Conservation (phyloP, 1,140 invertebrate species). For the Melanaphis sacchari region DNA sequence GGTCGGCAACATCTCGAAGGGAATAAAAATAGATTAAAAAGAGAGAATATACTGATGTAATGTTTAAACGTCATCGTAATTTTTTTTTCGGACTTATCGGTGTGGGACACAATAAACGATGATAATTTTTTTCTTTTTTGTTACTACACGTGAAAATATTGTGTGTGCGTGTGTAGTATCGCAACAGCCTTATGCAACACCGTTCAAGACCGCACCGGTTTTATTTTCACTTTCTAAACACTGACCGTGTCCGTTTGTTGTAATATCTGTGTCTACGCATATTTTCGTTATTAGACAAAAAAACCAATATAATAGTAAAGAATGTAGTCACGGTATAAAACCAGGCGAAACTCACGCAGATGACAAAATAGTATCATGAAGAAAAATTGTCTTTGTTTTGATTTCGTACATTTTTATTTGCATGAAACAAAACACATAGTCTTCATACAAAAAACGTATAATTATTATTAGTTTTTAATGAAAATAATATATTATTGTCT, state of each 20-base stretch:
- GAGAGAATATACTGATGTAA: conserved; percentile 33
- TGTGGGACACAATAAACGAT: neutral
- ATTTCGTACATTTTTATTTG: neutral
- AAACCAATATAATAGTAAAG: conserved; percentile 13
- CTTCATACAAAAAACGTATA: neutral
- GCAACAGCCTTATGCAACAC: conserved; percentile 51
- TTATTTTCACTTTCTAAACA: conserved; percentile 57
- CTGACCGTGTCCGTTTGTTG: conserved; percentile 57
- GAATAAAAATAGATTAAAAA: conserved; percentile 2
- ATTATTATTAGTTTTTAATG: neutral
- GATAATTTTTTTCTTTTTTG: neutral
- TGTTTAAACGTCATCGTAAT: conserved; percentile 10
- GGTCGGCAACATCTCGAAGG: neutral
- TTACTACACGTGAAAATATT: conserved; percentile 34
- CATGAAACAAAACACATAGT: neutral
- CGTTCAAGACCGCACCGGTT: conserved; percentile 53
- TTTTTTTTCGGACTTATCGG: conserved; percentile 14
- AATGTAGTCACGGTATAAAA: conserved; percentile 44
- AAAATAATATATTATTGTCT: neutral
- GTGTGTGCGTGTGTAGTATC: conserved; percentile 7
- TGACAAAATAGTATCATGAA: conserved; percentile 2
- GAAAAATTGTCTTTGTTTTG: conserved; percentile 33
- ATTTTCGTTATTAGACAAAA: conserved; percentile 34
- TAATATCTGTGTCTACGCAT: conserved; percentile 20
- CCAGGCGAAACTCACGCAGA: neutral